Evolutionary conservation across 2,797 vertebrate genomes (phyloP).

Genomic region (Cetoscarus ocellatus): DNA sequence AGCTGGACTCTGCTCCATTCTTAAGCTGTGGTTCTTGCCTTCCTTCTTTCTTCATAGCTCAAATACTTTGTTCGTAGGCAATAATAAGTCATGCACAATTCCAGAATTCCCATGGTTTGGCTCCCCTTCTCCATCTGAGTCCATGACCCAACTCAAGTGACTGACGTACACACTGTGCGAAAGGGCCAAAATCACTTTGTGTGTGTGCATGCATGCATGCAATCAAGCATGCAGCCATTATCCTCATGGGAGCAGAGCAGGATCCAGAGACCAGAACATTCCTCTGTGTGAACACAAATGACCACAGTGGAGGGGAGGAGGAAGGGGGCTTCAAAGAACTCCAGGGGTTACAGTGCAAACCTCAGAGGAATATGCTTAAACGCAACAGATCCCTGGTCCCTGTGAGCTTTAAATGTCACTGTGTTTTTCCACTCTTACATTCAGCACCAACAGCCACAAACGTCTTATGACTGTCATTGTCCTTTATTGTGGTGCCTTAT

Average conservation of each 20-base stretch:
- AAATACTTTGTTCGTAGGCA: constrained; percentile 24
- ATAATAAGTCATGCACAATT: constrained; percentile 16
- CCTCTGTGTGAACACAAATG: constrained; percentile 48
- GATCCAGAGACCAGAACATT: constrained; percentile 68
- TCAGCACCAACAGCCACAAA: constrained; percentile 41
- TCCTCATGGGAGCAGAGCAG: constrained; percentile 61
- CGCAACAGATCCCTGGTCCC: not conserved
- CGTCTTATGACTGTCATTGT: constrained; percentile 59
- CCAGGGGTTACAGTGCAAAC: constrained; percentile 62
- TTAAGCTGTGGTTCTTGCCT: constrained; percentile 18
- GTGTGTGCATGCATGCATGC: constrained; percentile 59
- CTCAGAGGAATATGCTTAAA: constrained; percentile 51
- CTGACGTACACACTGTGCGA: constrained; percentile 46
- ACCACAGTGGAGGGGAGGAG: constrained; percentile 28
- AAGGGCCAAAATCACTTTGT: constrained; percentile 51
- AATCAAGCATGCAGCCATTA: constrained; percentile 53
- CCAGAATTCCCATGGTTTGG: constrained; percentile 43
- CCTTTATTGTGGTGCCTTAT: constrained; percentile 23
- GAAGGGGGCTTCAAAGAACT: constrained; percentile 36
- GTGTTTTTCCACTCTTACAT: constrained; percentile 28
- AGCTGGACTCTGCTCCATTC: constrained; percentile 26
- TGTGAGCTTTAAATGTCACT: not conserved
- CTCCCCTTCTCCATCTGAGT: constrained; percentile 11
- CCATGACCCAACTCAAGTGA: constrained; percentile 31
- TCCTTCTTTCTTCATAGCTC: constrained; percentile 5